phyloP scores from a whole-genome alignment of 1,140 invertebrate genomes.

The Caerostris darwini region DNA sequence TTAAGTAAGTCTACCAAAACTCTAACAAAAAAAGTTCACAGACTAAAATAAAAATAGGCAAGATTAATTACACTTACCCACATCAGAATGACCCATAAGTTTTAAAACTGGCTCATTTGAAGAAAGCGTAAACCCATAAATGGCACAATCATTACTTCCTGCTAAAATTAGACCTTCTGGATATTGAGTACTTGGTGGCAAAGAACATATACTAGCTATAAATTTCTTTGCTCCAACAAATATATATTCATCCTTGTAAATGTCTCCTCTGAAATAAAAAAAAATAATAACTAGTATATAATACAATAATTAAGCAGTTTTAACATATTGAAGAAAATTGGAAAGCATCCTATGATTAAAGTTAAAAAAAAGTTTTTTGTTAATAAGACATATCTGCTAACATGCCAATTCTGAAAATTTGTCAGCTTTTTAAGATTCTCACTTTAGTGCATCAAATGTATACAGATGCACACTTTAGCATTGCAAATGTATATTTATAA shows the following conservation, averaged over 20 bases:
- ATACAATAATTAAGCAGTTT: neutral
- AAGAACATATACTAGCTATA: slow-evolving; percentile 89
- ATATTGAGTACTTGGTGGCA: slow-evolving; percentile 87
- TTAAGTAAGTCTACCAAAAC: too few species aligned
- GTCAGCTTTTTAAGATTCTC: too few species aligned
- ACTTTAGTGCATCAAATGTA: too few species aligned
- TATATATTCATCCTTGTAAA: slow-evolving; percentile 85
- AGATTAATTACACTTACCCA: slow-evolving; percentile 82
- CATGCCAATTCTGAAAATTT: too few species aligned
- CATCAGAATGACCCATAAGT: slow-evolving; percentile 90
- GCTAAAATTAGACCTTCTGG: slow-evolving; percentile 91
- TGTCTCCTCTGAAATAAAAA: slow-evolving; percentile 81
- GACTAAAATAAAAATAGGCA: neutral
- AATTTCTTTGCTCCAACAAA: slow-evolving; percentile 93
- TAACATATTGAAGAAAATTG: too few species aligned
- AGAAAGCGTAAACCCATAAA: slow-evolving; percentile 87
- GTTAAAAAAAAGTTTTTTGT: too few species aligned
- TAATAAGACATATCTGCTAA: too few species aligned
- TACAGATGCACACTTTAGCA: too few species aligned
- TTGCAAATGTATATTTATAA: too few species aligned
- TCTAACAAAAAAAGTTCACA: too few species aligned
- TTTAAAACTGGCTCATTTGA: slow-evolving; percentile 85
- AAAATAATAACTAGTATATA: neutral
- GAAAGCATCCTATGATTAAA: too few species aligned
- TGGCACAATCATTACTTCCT: slow-evolving; percentile 93